Evolutionary conservation across 2,888 invertebrate species (phyloP), one percentile per base, ranked within the genome.

Genomic region (Smittia sp.): DNA sequence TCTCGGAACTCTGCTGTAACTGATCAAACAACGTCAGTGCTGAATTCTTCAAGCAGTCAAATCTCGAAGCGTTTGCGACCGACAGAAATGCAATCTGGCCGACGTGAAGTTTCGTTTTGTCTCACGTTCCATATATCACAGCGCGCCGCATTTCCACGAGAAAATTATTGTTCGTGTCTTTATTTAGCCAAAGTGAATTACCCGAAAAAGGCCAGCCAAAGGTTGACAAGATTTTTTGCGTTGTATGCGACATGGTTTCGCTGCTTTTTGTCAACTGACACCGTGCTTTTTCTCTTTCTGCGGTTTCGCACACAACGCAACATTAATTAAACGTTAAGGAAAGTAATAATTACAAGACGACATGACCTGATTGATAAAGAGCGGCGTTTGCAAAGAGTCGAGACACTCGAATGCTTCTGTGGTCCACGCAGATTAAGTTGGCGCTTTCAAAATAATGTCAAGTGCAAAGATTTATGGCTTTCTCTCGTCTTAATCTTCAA

Each of bases 101-200:
- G 58, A 58, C 58, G 18, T 58, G 22, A 58, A 63, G 63, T 63
- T 63, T 27, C 63, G 27, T 63, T 63, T 63, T 63, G 54, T 69
- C 69, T 69, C 69, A 69, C 69, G 69, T 69, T 69, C 69, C 69
- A 69, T 69, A 69, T 69, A 69, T 69, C 69, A 69, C 69, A 18
- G 20, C 58, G 25, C 41, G 25, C 27, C 22, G 32, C 24, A 38
- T 22, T 65, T 38, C 15, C 38, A 38, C 38, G 20, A 67, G 67
- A 41, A 67, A 67, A 38, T 65, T 65, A 63, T 63, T 63, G 25
- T 63, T 27, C 32, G 25, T 27, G 11, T 15, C n/a, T 63, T 24
- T 63, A n/a, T 24, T 24, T 20, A 27, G n/a, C 24, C 27, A 11
- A 11, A 27, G 24, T 68, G 68, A 68, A 41, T 68, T 68, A 68